phyloP scores from a whole-genome alignment of 2,888 invertebrate species.

The Polyommatus iphigenia region DNA sequence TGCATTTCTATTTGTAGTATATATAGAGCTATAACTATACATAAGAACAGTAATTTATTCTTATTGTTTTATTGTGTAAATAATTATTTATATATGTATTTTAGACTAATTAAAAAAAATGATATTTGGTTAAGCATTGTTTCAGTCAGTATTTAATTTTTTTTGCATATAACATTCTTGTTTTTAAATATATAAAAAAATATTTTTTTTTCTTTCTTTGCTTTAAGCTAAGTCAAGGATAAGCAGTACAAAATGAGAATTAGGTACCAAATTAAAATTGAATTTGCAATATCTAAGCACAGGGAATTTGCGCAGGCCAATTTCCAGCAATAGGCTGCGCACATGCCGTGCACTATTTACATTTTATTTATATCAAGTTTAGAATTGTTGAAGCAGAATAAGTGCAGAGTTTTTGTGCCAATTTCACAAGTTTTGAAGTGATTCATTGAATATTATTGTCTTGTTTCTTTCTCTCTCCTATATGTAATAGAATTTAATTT shows the following conservation, averaged over 20 bases:
- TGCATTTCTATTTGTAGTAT: constrained; percentile 15
- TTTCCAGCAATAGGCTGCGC: too few species aligned
- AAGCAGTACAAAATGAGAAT: too few species aligned
- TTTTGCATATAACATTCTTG: background rate
- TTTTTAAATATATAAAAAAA: too few species aligned
- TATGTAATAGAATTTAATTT: too few species aligned
- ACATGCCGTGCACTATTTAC: too few species aligned
- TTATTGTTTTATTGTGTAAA: background rate
- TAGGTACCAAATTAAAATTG: background rate
- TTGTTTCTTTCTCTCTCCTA: background rate
- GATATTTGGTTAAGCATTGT: background rate
- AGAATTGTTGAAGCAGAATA: background rate
- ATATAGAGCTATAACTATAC: background rate
- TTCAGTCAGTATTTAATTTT: background rate
- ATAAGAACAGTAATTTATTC: background rate
- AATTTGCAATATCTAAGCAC: background rate
- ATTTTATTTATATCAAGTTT: background rate
- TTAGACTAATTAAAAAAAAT: background rate
- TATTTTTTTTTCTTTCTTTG: too few species aligned
- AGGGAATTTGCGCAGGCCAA: too few species aligned
- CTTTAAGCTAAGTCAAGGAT: too few species aligned
- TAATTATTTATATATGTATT: background rate
- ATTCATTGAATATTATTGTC: background rate
- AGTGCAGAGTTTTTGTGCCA: background rate
- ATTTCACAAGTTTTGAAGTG: background rate